Evolutionary conservation across 1,140 invertebrate species (phyloP), one percentile per base, ranked within the genome.

Genomic region (Neoseiulus cucumeris): DNA sequence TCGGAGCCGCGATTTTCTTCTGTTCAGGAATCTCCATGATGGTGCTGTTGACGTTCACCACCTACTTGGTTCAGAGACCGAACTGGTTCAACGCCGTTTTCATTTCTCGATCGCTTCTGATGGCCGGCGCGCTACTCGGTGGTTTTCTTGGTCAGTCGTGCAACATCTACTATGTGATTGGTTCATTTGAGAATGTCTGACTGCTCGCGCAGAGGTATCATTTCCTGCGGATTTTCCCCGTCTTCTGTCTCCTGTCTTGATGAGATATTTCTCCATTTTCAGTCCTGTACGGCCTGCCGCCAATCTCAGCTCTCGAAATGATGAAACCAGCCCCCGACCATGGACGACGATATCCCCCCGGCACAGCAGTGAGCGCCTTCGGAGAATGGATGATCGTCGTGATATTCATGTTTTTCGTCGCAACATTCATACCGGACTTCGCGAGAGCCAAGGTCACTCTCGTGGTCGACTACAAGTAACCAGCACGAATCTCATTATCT

Each of bases 331-430:
- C 51, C 14, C 51, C 51, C 1, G 22, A 59, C 22, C 51, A 59
- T 9, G 51, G 51, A 17, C 17, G 51, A 59, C 14, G 14, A 25
- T 59, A 59, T 9, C 51, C 51, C 22, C 25, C 14, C 12, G 51
- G 51, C 1, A 59, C 22, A 25, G 22, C 51, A 1, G 25, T 25
- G 17, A 59, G 51, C 51, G 22, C 51, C 33, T 59, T 59, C 22
- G 51, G 51, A 14, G 51, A 59, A 59, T 59, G 51, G 51, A 17
- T 59, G 12, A 59, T 59, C 51, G 51, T 59, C 51, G 12, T 59
- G 25, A 59, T 59, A 12, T 25, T 59, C 9, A 59, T 59, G 22
- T n/a, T 25, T 20, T 59, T 59, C 51, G 51, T 59, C 25, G 22
- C 22, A 12, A 59, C 51, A 2, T 59, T 59, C 51, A 59, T 59